Base-by-base conservation (phyloP, 2,113 vertebrate genomes). In the Chaetura pelagica region DNA sequence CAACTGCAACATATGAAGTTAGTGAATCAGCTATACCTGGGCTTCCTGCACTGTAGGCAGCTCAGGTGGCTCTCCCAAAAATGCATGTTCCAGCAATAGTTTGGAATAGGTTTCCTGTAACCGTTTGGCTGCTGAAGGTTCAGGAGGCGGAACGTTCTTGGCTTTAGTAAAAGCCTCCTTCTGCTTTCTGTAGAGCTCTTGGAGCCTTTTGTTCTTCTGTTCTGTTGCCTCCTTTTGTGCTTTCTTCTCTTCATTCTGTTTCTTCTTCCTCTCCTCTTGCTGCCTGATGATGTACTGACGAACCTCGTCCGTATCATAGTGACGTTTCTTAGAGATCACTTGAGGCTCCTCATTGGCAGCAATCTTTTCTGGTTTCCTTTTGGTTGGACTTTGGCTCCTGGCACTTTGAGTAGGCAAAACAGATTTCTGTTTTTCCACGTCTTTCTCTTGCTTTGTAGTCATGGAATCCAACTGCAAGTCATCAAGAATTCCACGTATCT, bases 121-220 rank as follows among this genome's bases (percentile, higher is more conserved):
- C 57, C 81, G 96, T 62, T 93, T 97, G n/a, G 96, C 85, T 98
- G 98, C 96, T 27, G 98, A 97, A 49, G 94, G 95, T 54, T 98
- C 98, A 80, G 95, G 38, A 44, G 90, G 76, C 71, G 93, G 84
- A 8, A 88, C 57, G 3, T 80, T 96, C 93, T 97, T 98, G 63
- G 80, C 89, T 97, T 98, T 94, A 89, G 84, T 49, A 44, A 99
- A 96, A 71, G 97, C 98, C 79, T 98, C 98, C 67, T 97, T 98
- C 94, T 99, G 99, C 95, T 98, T 99, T 94, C 97, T 98, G 96
- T 99, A 99, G 58, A 99, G 99, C 92, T 99, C 99, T 84, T 99
- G 98, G 21, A 99, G 97, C n/a, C 99, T 98, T 95, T 99, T 98
- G 92, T 98, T 98, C 94, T 98, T 98, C 89, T 98, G 98, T 64